These are phyloP conservation scores for Drosophila ustulata DNA, from an alignment of 2,888 invertebrate species.

Conservation along the genomic window DNA sequence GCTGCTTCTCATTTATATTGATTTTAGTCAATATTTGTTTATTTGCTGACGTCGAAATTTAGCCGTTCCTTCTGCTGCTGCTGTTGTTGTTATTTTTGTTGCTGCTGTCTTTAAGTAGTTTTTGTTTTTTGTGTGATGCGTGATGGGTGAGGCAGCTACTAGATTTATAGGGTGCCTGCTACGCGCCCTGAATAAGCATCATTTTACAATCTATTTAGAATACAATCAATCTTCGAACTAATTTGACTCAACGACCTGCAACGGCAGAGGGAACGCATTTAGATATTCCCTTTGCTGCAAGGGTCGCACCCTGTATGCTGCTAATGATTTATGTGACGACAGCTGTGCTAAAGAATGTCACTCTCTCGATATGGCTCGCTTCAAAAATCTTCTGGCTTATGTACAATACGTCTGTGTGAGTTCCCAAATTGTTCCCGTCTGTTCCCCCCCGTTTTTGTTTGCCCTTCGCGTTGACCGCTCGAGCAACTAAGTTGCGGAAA, in stretches of 20 bases:
- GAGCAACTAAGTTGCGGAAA: constrained; percentile 32
- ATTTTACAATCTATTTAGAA: constrained; percentile 9
- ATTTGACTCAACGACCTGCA: constrained; percentile 2
- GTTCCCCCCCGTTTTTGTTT: not conserved
- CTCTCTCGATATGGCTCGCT: constrained; percentile 43
- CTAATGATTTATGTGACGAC: constrained; percentile 74
- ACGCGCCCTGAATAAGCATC: not conserved
- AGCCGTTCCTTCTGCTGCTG: constrained; percentile 41
- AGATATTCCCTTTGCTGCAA: not conserved
- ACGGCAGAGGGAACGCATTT: no score
- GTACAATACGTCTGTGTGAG: constrained; percentile 32
- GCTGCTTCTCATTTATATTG: constrained; percentile 58
- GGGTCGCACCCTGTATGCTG: constrained; percentile 63
- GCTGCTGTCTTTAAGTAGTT: constrained; percentile 20
- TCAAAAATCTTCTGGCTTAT: constrained; percentile 43
- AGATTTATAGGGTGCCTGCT: constrained; percentile 42
- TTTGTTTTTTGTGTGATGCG: constrained; percentile 9
- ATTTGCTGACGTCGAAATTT: constrained; percentile 67
- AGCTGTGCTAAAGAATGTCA: constrained; percentile 71
- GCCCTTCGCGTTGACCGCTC: constrained; percentile 17
- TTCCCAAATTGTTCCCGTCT: constrained; percentile 7
- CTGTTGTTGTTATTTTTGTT: constrained; percentile 12
- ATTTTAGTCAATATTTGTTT: constrained; percentile 76
- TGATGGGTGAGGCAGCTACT: constrained; percentile 1
- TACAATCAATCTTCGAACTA: constrained; percentile 15